Percentiles rank a stretch among this genome's conserved stretches.
phyloP scores from a whole-genome alignment of 2,888 invertebrate species.

The Lithosia quadra region DNA sequence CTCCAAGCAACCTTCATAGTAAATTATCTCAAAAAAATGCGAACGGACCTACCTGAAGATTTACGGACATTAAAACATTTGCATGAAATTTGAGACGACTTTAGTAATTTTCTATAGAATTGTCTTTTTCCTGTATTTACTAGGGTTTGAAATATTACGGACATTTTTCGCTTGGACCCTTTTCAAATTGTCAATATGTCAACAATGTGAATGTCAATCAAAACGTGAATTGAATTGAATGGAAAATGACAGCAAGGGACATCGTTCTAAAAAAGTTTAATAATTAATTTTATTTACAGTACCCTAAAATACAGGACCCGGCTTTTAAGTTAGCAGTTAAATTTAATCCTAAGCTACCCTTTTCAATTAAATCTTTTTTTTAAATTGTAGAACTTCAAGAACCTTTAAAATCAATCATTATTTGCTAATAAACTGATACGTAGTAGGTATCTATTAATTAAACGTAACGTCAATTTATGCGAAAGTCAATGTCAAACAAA shows the following conservation, averaged over 20 bases:
- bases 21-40: slow-evolving; percentile 29
- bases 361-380: too few species aligned
- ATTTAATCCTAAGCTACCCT: too few species aligned
- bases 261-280: background rate
- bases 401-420: too few species aligned
- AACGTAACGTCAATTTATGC: background rate
- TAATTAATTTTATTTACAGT: too few species aligned
- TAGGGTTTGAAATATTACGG: slow-evolving; percentile 73
- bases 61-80: slow-evolving; percentile 68
- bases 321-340: too few species aligned
- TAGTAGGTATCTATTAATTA: too few species aligned
- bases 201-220: slow-evolving; percentile 28
- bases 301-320: too few species aligned
- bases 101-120: slow-evolving; percentile 65
- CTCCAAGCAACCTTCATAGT: slow-evolving; percentile 63
- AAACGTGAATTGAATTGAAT: background rate
- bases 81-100: slow-evolving; percentile 55
- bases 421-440: too few species aligned
- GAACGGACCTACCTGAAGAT: slow-evolving; percentile 67
- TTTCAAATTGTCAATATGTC: background rate
- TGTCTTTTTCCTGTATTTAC: slow-evolving; percentile 67
- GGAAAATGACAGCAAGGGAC: background rate
- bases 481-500: background rate
- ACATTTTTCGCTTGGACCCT: slow-evolving; percentile 68
- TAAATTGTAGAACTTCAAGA: too few species aligned